Conservation (phyloP, 2,113 vertebrate genomes). For the Pogonocichla stellata region DNA sequence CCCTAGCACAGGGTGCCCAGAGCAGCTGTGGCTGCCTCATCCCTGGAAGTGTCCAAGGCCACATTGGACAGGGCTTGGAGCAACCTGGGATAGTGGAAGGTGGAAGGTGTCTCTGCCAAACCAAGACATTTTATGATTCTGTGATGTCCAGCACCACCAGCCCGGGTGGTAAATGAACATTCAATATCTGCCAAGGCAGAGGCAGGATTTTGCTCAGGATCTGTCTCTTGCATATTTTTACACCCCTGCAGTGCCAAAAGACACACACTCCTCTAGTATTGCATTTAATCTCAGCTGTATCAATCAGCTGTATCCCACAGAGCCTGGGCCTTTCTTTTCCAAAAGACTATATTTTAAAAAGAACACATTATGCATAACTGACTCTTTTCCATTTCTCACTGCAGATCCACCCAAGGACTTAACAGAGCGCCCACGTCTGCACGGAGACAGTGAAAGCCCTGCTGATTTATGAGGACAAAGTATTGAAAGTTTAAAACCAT, state of each 20-base stretch:
- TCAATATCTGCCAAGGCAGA: not conserved
- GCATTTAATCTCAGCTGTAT: not conserved
- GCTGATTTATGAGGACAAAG: conserved; percentile 71
- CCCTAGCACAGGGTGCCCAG: not conserved
- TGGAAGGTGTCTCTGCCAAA: not conserved
- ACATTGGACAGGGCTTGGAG: fast-evolving
- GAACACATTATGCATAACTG: not conserved
- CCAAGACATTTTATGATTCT: not conserved
- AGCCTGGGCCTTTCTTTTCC: not conserved
- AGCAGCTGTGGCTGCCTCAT: not conserved
- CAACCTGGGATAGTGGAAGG: fast-evolving
- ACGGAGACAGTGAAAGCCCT: conserved; percentile 53
- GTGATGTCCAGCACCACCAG: not conserved
- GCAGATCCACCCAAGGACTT: conserved; percentile 98
- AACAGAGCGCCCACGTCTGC: conserved; percentile 74
- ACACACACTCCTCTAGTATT: fast-evolving
- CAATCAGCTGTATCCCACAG: not conserved
- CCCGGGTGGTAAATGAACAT: not conserved
- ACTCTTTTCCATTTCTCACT: conserved; percentile 67
- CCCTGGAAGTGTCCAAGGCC: not conserved
- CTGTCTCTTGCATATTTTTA: not conserved
- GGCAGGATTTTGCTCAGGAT: not conserved
- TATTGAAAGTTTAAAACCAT: conserved; percentile 80
- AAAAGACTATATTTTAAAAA: not conserved
- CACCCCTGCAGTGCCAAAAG: not conserved